Evolutionary conservation across 2,888 invertebrate species (phyloP), one percentile per base, ranked within the genome.

Genomic region (Mayetiola destructor): DNA sequence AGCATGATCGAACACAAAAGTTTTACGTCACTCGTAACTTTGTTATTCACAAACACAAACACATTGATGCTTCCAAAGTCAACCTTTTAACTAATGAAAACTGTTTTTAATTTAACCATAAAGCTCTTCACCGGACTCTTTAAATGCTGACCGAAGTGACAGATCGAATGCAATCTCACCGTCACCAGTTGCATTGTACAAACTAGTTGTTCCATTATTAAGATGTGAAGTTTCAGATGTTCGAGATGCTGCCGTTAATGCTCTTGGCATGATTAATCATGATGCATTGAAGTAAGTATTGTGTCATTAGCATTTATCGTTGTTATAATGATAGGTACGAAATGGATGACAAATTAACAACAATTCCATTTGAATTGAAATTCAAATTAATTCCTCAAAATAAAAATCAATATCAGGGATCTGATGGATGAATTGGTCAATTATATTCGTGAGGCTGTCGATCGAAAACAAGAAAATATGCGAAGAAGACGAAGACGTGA

Each of bases 381-480:
- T n/a, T n/a, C n/a, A n/a, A n/a, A n/a, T n/a, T n/a, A n/a, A n/a
- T n/a, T n/a, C n/a, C n/a, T n/a, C n/a, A n/a, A n/a, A n/a, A n/a
- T n/a, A n/a, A n/a, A n/a, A n/a, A n/a, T 6, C 60, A 39, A 39
- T 20, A 4, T 36, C 68, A 95, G 95, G 68, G 95, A 96, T 74
- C 75, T 99, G 59, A 88, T 97, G 82, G 99, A 99, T 66, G 99
- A 99, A 73, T 72, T 99, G 57, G 81, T 89, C 8, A 81, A 88
- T 0, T 85, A 91, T 62, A 82, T 99, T 59, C 83, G 95, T 18
- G 99, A 99, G 71, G 94, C 96, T 0, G 88, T 94, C 20, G 97
- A 99, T 69, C 81, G 92, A 54, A 97, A 96, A 68, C 95, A 96
- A 72, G 97, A 97, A 69, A 99, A 96, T 69, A 88, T 96, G 78